A percentile compares a stretch with the other conserved stretches of the same genome.
Conservation (phyloP, 2,797 vertebrate genomes). For the Alfaro cultratus region DNA sequence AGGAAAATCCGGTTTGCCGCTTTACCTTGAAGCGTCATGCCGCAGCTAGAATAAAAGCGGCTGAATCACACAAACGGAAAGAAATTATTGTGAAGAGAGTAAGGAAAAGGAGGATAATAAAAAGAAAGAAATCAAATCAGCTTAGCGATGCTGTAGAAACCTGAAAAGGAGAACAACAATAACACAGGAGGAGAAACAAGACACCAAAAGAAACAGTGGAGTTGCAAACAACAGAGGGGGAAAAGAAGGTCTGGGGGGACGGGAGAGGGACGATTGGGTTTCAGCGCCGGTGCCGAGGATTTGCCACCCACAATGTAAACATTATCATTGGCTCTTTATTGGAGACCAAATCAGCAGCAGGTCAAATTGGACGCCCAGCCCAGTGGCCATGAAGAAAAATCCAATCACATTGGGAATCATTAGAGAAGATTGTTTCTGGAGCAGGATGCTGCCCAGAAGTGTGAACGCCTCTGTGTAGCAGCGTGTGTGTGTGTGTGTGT, state of each 20-base stretch:
- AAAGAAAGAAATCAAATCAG: neutral
- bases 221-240: neutral
- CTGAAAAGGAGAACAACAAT: neutral
- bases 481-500: neutral
- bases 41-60: too few species aligned
- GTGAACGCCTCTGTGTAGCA: slow-evolving; percentile 14
- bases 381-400: slow-evolving; percentile 65
- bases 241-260: neutral
- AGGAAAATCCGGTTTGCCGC: neutral
- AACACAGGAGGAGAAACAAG: neutral
- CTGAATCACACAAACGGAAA: neutral
- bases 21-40: neutral
- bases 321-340: slow-evolving; percentile 38
- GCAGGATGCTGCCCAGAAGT: slow-evolving; percentile 14
- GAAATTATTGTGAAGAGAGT: neutral
- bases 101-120: slow-evolving; percentile 1
- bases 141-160: neutral
- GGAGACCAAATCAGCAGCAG: slow-evolving; percentile 47
- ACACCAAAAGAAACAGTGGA: neutral
- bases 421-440: slow-evolving; percentile 57
- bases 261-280: neutral
- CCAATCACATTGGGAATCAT: slow-evolving; percentile 66
- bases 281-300: slow-evolving; percentile 14
- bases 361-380: slow-evolving; percentile 48
- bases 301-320: slow-evolving; percentile 13